A percentile compares a stretch with the other conserved stretches of the same genome.
These are phyloP conservation scores for Coptotermes formosanus DNA, from an alignment of 1,140 invertebrate genomes.

Conservation along the genomic window DNA sequence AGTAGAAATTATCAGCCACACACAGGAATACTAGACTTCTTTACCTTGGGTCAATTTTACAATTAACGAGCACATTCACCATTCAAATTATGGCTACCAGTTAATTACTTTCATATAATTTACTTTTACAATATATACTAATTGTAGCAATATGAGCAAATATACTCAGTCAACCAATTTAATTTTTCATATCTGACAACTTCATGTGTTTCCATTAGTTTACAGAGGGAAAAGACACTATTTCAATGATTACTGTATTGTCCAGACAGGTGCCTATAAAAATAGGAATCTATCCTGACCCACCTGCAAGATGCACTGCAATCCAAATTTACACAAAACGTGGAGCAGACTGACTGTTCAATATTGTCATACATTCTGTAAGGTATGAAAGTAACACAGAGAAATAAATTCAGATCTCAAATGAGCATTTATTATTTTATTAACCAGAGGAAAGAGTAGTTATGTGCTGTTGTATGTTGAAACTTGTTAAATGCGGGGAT, in stretches of 20 bases:
- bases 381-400: neutral
- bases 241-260: neutral
- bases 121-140: neutral
- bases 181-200: no score
- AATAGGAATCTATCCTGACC: neutral
- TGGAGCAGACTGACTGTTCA: neutral
- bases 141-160: constrained; percentile 2
- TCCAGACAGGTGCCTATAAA: neutral
- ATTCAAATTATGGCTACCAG: neutral
- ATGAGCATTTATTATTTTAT: neutral
- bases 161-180: neutral
- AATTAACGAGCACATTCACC: neutral
- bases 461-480: neutral
- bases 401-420: neutral
- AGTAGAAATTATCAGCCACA: neutral
- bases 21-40: neutral
- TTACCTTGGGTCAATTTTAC: neutral
- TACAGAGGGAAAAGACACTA: neutral
- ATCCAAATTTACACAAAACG: neutral
- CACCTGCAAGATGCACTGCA: neutral
- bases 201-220: neutral
- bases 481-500: neutral
- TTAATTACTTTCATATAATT: neutral
- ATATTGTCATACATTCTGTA: neutral
- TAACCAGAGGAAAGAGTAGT: neutral